Evolutionary conservation across 2,113 vertebrate species (phyloP).

Genomic region (Ivindomyrus marchei): DNA sequence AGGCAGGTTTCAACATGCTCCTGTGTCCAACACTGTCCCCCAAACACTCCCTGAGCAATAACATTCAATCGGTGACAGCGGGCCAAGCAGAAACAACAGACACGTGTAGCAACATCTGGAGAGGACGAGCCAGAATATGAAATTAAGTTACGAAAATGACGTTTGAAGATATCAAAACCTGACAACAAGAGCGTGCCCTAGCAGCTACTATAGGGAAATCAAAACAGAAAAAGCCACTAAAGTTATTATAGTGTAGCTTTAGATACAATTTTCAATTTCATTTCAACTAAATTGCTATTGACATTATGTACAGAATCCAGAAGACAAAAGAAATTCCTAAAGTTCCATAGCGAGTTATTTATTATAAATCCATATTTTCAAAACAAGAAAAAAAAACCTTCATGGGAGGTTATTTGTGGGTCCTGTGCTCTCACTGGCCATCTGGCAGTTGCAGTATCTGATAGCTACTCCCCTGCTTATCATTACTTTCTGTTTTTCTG

Average conservation of each 20-base stretch:
- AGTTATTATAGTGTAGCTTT: background rate
- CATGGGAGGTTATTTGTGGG: background rate
- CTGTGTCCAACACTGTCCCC: background rate
- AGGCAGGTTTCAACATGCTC: background rate
- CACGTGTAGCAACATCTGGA: background rate
- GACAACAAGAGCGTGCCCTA: background rate
- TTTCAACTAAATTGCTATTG: background rate
- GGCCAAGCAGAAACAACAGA: background rate
- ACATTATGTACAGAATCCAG: background rate
- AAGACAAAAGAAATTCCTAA: background rate
- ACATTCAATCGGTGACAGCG: background rate
- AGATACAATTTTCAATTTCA: background rate
- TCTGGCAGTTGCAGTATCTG: background rate
- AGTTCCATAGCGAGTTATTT: background rate
- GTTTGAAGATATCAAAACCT: background rate
- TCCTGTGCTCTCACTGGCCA: background rate
- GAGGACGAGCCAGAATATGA: background rate
- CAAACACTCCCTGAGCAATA: background rate
- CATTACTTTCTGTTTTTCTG: background rate
- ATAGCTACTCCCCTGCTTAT: background rate
- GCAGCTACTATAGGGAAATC: background rate
- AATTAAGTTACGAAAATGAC: background rate
- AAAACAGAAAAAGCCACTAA: background rate
- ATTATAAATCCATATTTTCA: conserved; percentile 4
- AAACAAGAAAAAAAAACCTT: background rate